Evolutionary conservation across 2,888 invertebrate genomes (phyloP).

Genomic region (Thera britannica): DNA sequence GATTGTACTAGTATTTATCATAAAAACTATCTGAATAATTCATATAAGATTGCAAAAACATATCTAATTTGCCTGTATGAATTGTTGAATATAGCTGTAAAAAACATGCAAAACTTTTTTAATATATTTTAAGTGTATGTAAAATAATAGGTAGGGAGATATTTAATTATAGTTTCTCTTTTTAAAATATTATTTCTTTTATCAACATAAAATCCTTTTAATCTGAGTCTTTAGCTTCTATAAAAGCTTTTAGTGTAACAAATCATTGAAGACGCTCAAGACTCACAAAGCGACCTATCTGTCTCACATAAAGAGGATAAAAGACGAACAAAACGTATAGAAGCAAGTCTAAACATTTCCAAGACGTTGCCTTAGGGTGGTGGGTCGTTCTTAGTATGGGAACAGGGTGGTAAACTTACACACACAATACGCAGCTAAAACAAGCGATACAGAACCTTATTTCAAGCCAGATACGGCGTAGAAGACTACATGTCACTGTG

Average conservation of each 20-base stretch:
- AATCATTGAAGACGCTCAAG: slow-evolving; percentile 40
- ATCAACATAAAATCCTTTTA: slow-evolving; percentile 27
- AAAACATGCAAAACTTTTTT: too few species aligned
- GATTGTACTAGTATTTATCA: neutral
- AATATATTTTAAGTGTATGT: neutral
- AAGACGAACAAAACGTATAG: slow-evolving; percentile 78
- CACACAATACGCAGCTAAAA: slow-evolving; percentile 19
- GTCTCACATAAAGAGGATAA: slow-evolving; percentile 70
- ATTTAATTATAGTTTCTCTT: neutral
- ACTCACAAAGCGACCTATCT: slow-evolving; percentile 50
- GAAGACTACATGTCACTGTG: neutral
- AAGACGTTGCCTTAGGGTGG: slow-evolving; percentile 69
- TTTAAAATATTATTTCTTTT: slow-evolving; percentile 17
- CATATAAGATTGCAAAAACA: too few species aligned
- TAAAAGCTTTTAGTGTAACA: slow-evolving; percentile 40
- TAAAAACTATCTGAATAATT: too few species aligned
- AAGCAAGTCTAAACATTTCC: slow-evolving; percentile 77
- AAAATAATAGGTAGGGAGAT: neutral
- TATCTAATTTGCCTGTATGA: too few species aligned
- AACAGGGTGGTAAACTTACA: slow-evolving; percentile 47
- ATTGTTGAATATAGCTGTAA: too few species aligned
- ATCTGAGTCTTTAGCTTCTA: slow-evolving; percentile 16
- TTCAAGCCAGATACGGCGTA: neutral
- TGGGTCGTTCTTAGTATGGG: slow-evolving; percentile 42
- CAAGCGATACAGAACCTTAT: slow-evolving; percentile 49